Conservation (phyloP, 1,140 invertebrate genomes). For the Dendrolimus kikuchii region DNA sequence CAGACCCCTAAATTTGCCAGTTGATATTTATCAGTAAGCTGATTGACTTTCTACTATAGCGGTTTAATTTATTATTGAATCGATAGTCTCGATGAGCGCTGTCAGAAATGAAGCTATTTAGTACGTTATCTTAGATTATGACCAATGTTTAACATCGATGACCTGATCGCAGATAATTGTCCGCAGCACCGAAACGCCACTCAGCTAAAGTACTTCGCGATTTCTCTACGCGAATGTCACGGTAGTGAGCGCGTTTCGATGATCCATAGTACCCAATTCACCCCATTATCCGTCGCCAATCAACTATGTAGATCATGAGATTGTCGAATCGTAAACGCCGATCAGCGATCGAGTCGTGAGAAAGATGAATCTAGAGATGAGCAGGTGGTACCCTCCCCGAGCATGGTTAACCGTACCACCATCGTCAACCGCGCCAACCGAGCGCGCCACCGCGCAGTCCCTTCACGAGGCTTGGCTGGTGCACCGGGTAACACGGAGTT, state of each 20-base stretch:
- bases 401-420: slow-evolving; percentile 51
- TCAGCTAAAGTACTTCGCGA: slow-evolving; percentile 33
- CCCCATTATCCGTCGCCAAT: slow-evolving; percentile 58
- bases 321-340: slow-evolving; percentile 39
- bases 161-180: slow-evolving; percentile 23
- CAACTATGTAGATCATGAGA: slow-evolving; percentile 62
- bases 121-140: slow-evolving; percentile 43
- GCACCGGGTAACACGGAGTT: slow-evolving; percentile 40
- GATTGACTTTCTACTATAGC: slow-evolving; percentile 59
- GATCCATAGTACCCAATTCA: slow-evolving; percentile 40
- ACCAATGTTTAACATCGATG: slow-evolving; percentile 43
- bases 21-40: slow-evolving; percentile 32
- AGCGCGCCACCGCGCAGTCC: slow-evolving; percentile 45
- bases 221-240: slow-evolving; percentile 56
- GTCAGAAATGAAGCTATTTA: slow-evolving; percentile 48
- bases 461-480: slow-evolving; percentile 34
- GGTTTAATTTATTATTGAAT: slow-evolving; percentile 50
- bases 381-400: slow-evolving; percentile 57
- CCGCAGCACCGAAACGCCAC: slow-evolving; percentile 32
- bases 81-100: slow-evolving; percentile 41
- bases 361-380: slow-evolving; percentile 41
- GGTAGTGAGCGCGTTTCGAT: slow-evolving; percentile 35
- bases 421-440: slow-evolving; percentile 35
- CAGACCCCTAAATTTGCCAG: too few relatives aligned
- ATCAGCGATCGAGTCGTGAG: slow-evolving; percentile 55